Base-by-base conservation (phyloP, 2,113 vertebrate species). In the Zootoca vivipara region DNA sequence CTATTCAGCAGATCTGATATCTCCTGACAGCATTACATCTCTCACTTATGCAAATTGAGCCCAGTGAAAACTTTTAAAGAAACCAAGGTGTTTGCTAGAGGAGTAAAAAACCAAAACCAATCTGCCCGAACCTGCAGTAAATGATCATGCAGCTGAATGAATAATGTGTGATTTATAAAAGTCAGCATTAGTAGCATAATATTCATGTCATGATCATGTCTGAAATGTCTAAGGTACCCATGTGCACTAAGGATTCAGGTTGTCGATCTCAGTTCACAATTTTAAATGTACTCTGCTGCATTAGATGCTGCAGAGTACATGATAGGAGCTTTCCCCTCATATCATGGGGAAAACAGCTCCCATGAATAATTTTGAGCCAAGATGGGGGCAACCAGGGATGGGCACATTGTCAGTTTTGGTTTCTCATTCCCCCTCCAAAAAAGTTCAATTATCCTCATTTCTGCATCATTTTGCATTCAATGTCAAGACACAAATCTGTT, bases 1-100 rank as follows among this genome's bases (percentile, higher is more conserved):
- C 1, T 30, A 30, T 85, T 91, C 35, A 82, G 85, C 87, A 8
- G 8, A 30, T 88, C 3, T 78, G 56, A 90, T 88, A 86, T 79
- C 20, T 91, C 35, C 69, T 65, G 33, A 40, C 1, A 3, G 1
- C 5, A 0, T 85, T 64, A 62, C 86, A 38, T 80, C 42, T 91
- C 75, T 91, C 75, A 16, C 35, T 56, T 74, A 78, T 87, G 8
- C 67, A 52, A 87, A 81, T 0, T 83, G 64, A 38, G 26, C 16
- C 73, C 4, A 85, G 79, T 18, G n/a, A 81, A 81, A 90, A 58
- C 4, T 75, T 69, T 7, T 83, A 78, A 83, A 69, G 65, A 72
- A 20, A 33, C 30, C 6, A 7, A 1, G 3, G 58, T 87, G 70
- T 90, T 52, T 52, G 46, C 46, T 78, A 87, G 88, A 86, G 58